phyloP scores from a whole-genome alignment of 2,888 invertebrate genomes.

The Aporophyla lueneburgensis region DNA sequence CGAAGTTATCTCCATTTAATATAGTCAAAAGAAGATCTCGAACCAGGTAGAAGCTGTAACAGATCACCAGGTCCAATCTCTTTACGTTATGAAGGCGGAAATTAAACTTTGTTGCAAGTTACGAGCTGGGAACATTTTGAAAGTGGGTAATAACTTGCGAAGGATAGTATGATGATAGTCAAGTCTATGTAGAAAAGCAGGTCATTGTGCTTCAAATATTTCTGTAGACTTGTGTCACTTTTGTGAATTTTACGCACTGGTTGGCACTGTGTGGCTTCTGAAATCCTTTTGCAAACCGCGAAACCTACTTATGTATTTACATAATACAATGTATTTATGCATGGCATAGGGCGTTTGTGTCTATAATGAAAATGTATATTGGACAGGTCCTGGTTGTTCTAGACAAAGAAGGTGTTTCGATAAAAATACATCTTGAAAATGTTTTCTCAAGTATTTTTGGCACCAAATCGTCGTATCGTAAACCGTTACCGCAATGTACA shows the following conservation, averaged over 20 bases:
- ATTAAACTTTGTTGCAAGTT: conserved; percentile 56
- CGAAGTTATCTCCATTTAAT: conserved; percentile 37
- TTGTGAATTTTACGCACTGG: neutral
- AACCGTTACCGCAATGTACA: conserved; percentile 37
- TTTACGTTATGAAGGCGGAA: conserved; percentile 51
- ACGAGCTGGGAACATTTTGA: conserved; percentile 43
- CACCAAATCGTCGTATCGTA: conserved; percentile 20
- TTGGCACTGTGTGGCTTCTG: neutral
- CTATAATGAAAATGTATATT: neutral
- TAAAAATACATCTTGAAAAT: neutral
- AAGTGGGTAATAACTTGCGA: conserved; percentile 48
- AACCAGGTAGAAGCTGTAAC: conserved; percentile 8
- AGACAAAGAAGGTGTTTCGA: neutral
- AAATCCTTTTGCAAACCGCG: neutral
- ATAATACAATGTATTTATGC: conserved; percentile 1
- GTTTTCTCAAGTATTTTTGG: conserved; percentile 8
- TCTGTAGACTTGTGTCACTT: neutral
- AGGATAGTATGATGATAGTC: conserved; percentile 31
- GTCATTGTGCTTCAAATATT: conserved; percentile 9
- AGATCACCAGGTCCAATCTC: conserved; percentile 41
- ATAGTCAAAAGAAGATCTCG: conserved; percentile 10
- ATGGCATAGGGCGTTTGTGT: neutral
- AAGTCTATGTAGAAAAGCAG: conserved; percentile 4
- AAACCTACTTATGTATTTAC: neutral
- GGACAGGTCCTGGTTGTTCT: neutral